Percentiles rank a stretch among this genome's conserved stretches.
phyloP scores from a whole-genome alignment of 2,888 invertebrate genomes.

The Limnephilus marmoratus region DNA sequence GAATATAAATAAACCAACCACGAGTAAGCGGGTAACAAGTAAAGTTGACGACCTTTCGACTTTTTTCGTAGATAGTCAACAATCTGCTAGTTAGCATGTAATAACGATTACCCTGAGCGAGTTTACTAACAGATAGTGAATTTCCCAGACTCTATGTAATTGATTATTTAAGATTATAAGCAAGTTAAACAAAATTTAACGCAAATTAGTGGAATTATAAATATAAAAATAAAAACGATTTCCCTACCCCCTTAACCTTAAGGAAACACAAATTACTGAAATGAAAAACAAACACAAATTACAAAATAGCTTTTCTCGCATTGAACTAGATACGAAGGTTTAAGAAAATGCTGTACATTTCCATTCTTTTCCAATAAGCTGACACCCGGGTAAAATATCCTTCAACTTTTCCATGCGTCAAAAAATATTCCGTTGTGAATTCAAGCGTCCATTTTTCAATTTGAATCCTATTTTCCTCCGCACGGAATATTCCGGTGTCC shows the following conservation, averaged over 20 bases:
- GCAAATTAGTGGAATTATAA: too few relatives aligned
- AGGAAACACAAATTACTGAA: background rate
- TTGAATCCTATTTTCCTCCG: background rate
- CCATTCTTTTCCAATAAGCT: background rate
- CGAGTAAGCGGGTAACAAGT: too few relatives aligned
- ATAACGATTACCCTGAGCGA: too few relatives aligned
- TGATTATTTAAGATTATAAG: too few relatives aligned
- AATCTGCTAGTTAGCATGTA: too few relatives aligned
- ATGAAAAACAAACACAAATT: background rate
- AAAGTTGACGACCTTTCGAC: too few relatives aligned
- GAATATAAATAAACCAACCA: too few relatives aligned
- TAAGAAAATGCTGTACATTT: background rate
- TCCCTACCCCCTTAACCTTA: background rate
- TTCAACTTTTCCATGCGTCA: background rate
- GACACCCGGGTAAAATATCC: background rate
- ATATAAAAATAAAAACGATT: background rate
- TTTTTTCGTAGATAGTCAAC: too few relatives aligned
- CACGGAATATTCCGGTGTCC: background rate
- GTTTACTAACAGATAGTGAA: too few relatives aligned
- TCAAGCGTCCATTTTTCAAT: background rate
- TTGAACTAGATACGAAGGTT: background rate
- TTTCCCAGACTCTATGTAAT: too few relatives aligned
- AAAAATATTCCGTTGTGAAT: background rate
- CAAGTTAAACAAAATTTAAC: too few relatives aligned
- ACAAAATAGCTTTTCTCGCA: background rate